These are phyloP conservation scores for Drosophila mojavensis DNA, from an alignment of 1,140 invertebrate genomes.

Conservation along the genomic window DNA sequence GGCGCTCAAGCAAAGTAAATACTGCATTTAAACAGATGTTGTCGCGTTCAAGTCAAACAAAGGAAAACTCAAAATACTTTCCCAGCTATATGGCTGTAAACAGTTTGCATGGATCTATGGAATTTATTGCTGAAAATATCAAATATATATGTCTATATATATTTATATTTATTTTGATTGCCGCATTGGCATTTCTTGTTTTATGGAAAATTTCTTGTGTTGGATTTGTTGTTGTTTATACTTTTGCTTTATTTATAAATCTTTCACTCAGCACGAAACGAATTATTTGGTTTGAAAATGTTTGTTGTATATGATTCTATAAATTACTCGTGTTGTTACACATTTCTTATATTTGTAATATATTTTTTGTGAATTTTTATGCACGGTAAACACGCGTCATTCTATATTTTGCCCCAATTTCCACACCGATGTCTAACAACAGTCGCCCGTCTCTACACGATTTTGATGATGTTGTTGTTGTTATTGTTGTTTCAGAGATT, in stretches of 20 bases:
- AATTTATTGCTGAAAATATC: constrained; percentile 1
- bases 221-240: background rate
- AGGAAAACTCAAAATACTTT: constrained; percentile 14
- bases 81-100: background rate
- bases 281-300: constrained; percentile 53
- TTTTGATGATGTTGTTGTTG: constrained; percentile 10
- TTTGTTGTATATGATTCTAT: constrained; percentile 32
- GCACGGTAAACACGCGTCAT: constrained; percentile 62
- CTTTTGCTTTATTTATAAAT: constrained; percentile 51
- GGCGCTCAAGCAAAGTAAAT: constrained; percentile 65
- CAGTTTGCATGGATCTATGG: constrained; percentile 17
- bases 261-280: constrained; percentile 52
- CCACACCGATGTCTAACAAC: constrained; percentile 20
- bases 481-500: constrained; percentile 44
- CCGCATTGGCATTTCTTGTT: constrained; percentile 31
- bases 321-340: constrained; percentile 61
- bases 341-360: constrained; percentile 42
- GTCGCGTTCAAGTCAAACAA: constrained; percentile 12
- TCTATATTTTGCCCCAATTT: constrained; percentile 18
- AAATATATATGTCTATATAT: constrained; percentile 1
- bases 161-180: constrained; percentile 31
- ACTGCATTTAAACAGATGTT: constrained; percentile 56
- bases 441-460: constrained; percentile 14
- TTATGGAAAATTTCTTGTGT: constrained; percentile 42
- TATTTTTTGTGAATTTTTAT: constrained; percentile 28